These are phyloP conservation scores for Patella ulyssiponensis DNA, from an alignment of 2,888 invertebrate species.

Conservation along the genomic window DNA sequence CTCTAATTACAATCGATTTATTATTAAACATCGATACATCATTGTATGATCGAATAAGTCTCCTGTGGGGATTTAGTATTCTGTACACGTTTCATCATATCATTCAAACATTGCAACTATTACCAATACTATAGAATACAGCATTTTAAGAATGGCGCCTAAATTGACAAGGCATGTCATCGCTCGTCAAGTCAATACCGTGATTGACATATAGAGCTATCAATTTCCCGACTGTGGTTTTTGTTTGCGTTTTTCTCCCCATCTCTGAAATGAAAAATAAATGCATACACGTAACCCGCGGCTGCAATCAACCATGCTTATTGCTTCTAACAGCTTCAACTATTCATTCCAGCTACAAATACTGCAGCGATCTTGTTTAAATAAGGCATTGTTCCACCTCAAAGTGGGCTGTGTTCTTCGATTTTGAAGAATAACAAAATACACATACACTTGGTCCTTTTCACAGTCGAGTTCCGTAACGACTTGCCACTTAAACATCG, in stretches of 20 bases:
- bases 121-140: neutral
- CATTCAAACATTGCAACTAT: neutral
- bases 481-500: conserved; percentile 7
- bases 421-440: conserved; percentile 11
- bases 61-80: neutral
- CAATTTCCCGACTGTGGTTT: conserved; percentile 4
- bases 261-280: neutral
- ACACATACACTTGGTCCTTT: conserved; percentile 9
- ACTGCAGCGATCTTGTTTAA: conserved; percentile 5
- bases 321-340: neutral
- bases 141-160: neutral
- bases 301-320: neutral
- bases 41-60: too few species aligned
- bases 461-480: conserved; percentile 12
- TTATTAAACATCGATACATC: too few species aligned
- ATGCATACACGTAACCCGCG: conserved; percentile 1
- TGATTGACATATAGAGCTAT: conserved; percentile 5
- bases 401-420: conserved; percentile 9
- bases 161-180: conserved; percentile 11
- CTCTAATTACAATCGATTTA: too few species aligned
- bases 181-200: conserved; percentile 5
- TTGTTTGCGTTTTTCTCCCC: conserved; percentile 4
- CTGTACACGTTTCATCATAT: conserved; percentile 4
- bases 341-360: neutral
- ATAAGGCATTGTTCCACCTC: neutral